Base-by-base conservation (phyloP, 2,797 vertebrate species). In the Peromyscus eremicus region DNA sequence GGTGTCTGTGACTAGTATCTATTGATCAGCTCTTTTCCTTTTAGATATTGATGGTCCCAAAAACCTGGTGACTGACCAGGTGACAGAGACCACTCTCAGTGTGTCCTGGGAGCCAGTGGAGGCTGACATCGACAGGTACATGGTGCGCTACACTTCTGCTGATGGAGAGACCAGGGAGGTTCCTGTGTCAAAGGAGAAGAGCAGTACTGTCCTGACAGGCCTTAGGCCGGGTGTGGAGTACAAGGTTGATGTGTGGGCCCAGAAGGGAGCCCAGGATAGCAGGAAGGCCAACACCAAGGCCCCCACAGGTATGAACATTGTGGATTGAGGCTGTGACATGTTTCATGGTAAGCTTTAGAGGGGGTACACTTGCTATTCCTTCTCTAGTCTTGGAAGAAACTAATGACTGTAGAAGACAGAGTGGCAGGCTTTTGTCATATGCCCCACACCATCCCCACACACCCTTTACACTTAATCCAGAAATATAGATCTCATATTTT, bases 201-300 rank as follows among this genome's bases (percentile, higher is more conserved):
- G 82, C 88, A 97, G 98, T 89, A 97, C 98, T n/a, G 93, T 82
- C 43, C 98, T 99, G 95, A 98, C 91, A 10, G 98, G 97, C 76
- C 97, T 99, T 96, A 99, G 92, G 97, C 99, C 99, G 0, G 99
- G 99, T 8, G 92, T 97, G 82, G 91, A 99, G 96, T 99, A 99
- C 62, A 96, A 97, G 0, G 98, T 99, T 88, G 96, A 98, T 17
- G 85, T 99, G 95, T 99, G 99, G 99, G 99, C 99, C 86, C 93
- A 99, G 95, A 99, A 98, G 91, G 99, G 99, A 64, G 92, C 91
- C 92, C 98, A 97, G 89, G 97, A 96, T 96, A 99, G 99, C 98
- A 98, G 94, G 98, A 99, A 98, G 96, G 98, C 96, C 17, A 95
- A 98, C 37, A 98, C 99, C 9, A 96, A 98, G 97, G 98, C 98